phyloP scores from a whole-genome alignment of 2,888 invertebrate species.

The Halictus ligatus region DNA sequence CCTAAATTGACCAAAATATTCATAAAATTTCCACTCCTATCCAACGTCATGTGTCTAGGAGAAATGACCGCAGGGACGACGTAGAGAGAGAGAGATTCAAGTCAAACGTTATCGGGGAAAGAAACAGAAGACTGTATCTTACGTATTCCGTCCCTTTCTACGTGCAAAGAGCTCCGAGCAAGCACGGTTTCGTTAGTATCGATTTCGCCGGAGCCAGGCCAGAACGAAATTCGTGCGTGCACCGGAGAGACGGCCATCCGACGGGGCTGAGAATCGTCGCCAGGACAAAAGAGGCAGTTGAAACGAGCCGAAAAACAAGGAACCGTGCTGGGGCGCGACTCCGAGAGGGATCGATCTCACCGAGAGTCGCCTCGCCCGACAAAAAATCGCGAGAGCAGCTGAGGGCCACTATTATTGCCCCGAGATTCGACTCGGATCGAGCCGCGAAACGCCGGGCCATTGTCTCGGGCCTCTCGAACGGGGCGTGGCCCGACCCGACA shows the following conservation, averaged over 20 bases:
- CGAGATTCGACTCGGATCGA: conserved; percentile 71
- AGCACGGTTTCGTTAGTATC: conserved; percentile 1
- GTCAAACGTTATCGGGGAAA: not conserved
- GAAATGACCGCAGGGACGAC: not conserved
- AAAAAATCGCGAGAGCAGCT: conserved; percentile 51
- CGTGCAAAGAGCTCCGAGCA: not conserved
- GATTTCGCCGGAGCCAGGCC: not conserved
- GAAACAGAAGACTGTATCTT: not conserved
- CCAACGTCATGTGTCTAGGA: no score
- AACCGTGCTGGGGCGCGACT: conserved; percentile 24
- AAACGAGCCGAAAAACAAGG: conserved; percentile 47
- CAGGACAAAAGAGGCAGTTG: conserved; percentile 51
- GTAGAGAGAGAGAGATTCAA: not conserved
- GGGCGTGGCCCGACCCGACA: conserved; percentile 67
- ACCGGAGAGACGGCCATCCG: no score
- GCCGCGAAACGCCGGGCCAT: conserved; percentile 61
- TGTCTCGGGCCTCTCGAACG: conserved; percentile 64
- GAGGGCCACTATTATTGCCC: conserved; percentile 44
- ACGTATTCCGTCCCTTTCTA: not conserved
- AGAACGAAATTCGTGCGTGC: not conserved
- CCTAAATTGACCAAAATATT: not conserved
- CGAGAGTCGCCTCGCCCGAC: conserved; percentile 17
- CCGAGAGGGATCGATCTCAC: conserved; percentile 38
- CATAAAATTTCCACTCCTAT: not conserved
- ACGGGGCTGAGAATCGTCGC: conserved; percentile 14